phyloP scores from a whole-genome alignment of 2,113 vertebrate species.

The Myotis brandtii region DNA sequence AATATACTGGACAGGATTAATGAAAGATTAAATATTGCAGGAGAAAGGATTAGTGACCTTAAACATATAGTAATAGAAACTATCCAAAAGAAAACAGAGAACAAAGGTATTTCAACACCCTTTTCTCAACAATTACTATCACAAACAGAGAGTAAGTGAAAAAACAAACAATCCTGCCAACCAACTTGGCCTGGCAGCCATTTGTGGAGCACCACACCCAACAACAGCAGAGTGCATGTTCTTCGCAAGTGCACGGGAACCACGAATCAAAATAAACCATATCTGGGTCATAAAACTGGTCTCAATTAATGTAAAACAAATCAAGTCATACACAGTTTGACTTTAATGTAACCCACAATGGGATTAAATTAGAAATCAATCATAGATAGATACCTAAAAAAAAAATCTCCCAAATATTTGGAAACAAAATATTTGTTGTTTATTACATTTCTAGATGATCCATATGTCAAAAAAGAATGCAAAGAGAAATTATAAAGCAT shows the following conservation, averaged over 20 bases:
- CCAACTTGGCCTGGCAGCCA: background rate
- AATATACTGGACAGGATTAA: background rate
- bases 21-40: background rate
- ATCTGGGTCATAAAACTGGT: background rate
- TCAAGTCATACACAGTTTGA: background rate
- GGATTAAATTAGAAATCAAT: constrained; percentile 8
- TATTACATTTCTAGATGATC: constrained; percentile 18
- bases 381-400: background rate
- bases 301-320: background rate
- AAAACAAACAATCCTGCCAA: background rate
- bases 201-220: background rate
- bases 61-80: background rate
- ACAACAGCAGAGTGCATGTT: background rate
- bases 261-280: constrained; percentile 7
- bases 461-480: background rate
- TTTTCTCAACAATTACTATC: background rate
- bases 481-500: background rate
- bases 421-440: background rate
- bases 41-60: background rate
- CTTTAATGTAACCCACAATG: background rate
- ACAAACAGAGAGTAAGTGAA: background rate
- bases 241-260: background rate
- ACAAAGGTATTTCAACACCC: background rate
- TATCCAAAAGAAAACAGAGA: constrained; percentile 10
- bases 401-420: constrained; percentile 20